Evolutionary conservation across 1,140 invertebrate genomes (phyloP).

Genomic region (Bombus vancouverensis): DNA sequence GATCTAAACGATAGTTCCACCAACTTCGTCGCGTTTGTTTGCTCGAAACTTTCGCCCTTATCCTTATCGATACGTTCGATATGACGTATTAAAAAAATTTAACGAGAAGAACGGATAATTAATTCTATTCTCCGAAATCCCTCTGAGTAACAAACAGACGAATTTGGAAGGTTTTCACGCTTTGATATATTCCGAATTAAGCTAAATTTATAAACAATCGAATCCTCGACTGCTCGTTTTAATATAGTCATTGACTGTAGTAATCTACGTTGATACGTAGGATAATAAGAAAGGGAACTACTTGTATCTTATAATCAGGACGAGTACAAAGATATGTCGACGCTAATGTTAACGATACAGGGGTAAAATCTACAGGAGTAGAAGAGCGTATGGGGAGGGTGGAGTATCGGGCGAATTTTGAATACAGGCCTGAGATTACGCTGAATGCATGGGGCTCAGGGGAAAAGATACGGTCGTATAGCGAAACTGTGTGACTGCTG

Average conservation of each 20-base stretch:
- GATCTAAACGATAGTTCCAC: neutral
- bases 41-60: neutral
- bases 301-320: neutral
- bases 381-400: too few species aligned
- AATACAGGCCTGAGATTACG: slow-evolving; percentile 48
- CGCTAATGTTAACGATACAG: neutral
- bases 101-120: neutral
- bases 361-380: neutral
- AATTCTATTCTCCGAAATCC: neutral
- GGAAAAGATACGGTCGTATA: slow-evolving; percentile 43
- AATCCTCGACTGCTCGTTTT: neutral
- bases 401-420: neutral
- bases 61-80: neutral
- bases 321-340: neutral
- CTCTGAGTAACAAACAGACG: neutral
- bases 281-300: neutral
- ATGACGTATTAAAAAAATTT: neutral
- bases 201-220: neutral
- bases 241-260: neutral
- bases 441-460: slow-evolving; percentile 40
- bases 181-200: neutral
- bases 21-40: neutral
- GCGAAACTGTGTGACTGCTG: slow-evolving; percentile 42
- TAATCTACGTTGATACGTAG: neutral
- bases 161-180: neutral